Evolutionary conservation across 2,797 vertebrate genomes (phyloP).

Genomic region (Australoheros facetus): DNA sequence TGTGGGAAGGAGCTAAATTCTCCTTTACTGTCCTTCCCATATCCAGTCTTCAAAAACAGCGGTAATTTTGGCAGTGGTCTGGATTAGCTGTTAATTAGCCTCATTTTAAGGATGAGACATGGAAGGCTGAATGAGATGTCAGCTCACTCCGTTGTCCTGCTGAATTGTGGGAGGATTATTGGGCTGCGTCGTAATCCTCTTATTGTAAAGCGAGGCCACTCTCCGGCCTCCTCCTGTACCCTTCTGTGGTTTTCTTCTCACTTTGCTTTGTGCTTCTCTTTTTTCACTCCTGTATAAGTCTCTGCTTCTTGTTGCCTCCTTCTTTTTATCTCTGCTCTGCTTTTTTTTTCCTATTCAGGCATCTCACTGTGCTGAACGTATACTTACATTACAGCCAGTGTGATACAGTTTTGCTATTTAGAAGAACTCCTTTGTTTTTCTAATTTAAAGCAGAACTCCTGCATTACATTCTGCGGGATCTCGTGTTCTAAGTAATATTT

Average conservation of each 20-base stretch:
- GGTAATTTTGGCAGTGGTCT: constrained; percentile 63
- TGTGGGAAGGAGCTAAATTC: neutral
- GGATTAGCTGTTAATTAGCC: constrained; percentile 81
- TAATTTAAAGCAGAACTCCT: neutral
- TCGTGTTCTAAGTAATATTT: neutral
- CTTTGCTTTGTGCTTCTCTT: constrained; percentile 40
- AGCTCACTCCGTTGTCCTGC: constrained; percentile 59
- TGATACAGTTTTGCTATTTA: constrained; percentile 18
- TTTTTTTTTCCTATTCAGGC: neutral
- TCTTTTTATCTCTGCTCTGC: constrained; percentile 1
- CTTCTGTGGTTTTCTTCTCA: constrained; percentile 43
- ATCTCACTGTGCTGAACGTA: constrained; percentile 16
- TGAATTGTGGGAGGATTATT: constrained; percentile 75
- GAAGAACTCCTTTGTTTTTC: neutral
- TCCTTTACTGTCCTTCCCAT: constrained; percentile 17
- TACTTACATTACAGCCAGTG: constrained; percentile 5
- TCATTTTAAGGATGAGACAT: constrained; percentile 73
- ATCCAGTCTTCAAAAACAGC: constrained; percentile 45
- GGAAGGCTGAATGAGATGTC: constrained; percentile 66
- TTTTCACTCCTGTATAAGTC: constrained; percentile 12
- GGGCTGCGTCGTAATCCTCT: constrained; percentile 74
- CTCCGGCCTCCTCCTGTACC: constrained; percentile 45
- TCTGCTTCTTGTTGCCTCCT: constrained; percentile 1
- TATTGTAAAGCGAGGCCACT: constrained; percentile 74
- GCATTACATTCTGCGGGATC: neutral